Base-by-base conservation (phyloP, 2,888 invertebrate species). In the Thysanoteuthis rhombus region DNA sequence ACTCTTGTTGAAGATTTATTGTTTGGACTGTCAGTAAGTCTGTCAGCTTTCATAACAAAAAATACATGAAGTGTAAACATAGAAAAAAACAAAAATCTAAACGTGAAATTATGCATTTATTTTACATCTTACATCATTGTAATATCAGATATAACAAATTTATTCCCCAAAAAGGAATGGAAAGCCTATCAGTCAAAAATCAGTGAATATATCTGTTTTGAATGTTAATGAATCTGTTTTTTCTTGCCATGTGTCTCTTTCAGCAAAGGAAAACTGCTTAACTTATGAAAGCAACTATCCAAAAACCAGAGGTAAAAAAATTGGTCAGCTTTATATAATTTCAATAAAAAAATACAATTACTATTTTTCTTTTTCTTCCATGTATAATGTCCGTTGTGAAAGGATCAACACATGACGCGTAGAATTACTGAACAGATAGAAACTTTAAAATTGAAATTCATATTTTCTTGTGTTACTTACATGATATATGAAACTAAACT, bases 221-320 rank as follows among this genome's bases (percentile, higher is more conserved):
- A 16, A 75, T 75, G 75, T 75, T 75, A 75, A 75, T n/a, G 75
- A 75, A 75, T 75, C n/a, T 75, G 75, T 75, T 75, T 75, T 75
- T 92, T 45, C 32, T 45, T 42, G n/a, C 40, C 19, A 42, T 32
- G 92, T 45, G 42, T 92, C n/a, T 92, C 92, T 92, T 92, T 40
- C 92, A 92, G 92, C 92, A 42, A 92, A 92, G 92, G 92, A 92
- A 42, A 92, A 92, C 45, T 92, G 92, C 92, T 92, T 92, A 92
- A 92, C 92, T 92, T 92, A 92, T 92, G 92, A 92, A 92, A 92
- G 92, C 92, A 92, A 92, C 92, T 92, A 92, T 92, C 92, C 92
- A 92, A 92, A 92, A 92, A 92, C 92, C 42, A 92, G 92, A 92
- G 92, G 92, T 92, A 92, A 92, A 92, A 92, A 75, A 16, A 40